A percentile compares a stretch with the other conserved stretches of the same genome.
Evolutionary conservation across 64 coral and sea anemone species (phyloP).

Genomic region (Porites australiensis): DNA sequence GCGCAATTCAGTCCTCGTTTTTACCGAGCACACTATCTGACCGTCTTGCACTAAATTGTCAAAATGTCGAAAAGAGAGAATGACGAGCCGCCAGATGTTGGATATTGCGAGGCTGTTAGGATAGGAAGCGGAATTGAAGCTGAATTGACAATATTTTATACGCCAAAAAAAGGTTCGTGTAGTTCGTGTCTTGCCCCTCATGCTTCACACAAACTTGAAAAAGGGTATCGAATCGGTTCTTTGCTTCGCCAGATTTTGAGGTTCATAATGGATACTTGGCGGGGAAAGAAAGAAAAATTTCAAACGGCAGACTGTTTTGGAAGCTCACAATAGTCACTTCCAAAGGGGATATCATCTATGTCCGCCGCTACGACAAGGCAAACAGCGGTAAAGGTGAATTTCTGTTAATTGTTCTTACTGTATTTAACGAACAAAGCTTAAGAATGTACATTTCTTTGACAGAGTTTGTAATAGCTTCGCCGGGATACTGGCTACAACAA

Average conservation of each 20-base stretch:
- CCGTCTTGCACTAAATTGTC: not conserved
- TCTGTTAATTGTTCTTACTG: not conserved
- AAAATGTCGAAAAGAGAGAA: not conserved
- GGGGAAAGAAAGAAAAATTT: not conserved
- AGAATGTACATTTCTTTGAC: not conserved
- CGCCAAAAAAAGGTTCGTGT: not conserved
- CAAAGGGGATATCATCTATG: not conserved
- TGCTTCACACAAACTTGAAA: too few relatives aligned
- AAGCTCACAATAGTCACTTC: not conserved
- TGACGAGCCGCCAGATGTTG: not conserved
- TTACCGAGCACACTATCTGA: not conserved
- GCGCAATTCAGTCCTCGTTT: too few relatives aligned
- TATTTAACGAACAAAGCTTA: not conserved
- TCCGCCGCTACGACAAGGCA: not conserved
- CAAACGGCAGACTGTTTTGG: not conserved
- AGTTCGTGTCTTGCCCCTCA: not conserved
- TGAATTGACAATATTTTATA: slow-evolving; percentile 1
- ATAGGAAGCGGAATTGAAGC: not conserved
- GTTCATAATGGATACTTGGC: slow-evolving; percentile 4
- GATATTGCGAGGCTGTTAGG: not conserved
- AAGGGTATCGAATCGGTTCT: not conserved
- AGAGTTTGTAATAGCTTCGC: not conserved
- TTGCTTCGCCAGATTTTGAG: not conserved
- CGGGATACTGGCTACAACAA: not conserved
- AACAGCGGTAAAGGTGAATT: not conserved